Evolutionary conservation across 1,140 invertebrate genomes (phyloP).

Genomic region (Zaprionus nigranus): DNA sequence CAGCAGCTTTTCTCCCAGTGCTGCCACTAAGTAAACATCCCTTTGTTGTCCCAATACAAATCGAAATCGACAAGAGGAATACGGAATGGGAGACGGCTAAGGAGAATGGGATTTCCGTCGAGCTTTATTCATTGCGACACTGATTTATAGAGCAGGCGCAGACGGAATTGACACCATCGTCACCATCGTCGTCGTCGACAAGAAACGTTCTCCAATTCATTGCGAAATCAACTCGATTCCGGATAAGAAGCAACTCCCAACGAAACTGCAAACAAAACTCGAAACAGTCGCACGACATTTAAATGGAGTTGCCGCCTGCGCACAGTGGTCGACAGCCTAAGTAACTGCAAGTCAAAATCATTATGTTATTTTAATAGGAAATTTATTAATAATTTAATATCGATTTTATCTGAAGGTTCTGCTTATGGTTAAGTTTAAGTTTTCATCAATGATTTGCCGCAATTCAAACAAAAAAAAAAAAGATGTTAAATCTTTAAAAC

Average conservation of each 20-base stretch:
- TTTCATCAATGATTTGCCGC: too few relatives aligned
- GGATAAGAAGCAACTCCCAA: constrained; percentile 1
- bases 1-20: constrained; percentile 41
- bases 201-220: constrained; percentile 33
- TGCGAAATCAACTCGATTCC: constrained; percentile 47
- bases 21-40: constrained; percentile 52
- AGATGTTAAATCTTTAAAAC: too few relatives aligned
- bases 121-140: constrained; percentile 15
- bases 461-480: too few relatives aligned
- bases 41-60: constrained; percentile 27
- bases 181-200: constrained; percentile 12
- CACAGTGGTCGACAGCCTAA: constrained; percentile 14
- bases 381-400: neutral
- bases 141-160: constrained; percentile 9
- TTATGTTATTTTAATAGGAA: neutral
- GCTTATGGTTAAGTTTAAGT: too few relatives aligned
- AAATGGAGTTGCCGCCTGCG: constrained; percentile 17
- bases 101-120: constrained; percentile 22
- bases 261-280: constrained; percentile 17
- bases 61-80: constrained; percentile 1
- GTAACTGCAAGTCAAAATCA: neutral
- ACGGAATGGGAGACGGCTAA: constrained; percentile 2
- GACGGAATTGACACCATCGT: constrained; percentile 3
- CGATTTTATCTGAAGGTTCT: neutral
- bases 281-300: constrained; percentile 30